phyloP scores from a whole-genome alignment of 1,140 invertebrate genomes.

The Caerostris extrusa region DNA sequence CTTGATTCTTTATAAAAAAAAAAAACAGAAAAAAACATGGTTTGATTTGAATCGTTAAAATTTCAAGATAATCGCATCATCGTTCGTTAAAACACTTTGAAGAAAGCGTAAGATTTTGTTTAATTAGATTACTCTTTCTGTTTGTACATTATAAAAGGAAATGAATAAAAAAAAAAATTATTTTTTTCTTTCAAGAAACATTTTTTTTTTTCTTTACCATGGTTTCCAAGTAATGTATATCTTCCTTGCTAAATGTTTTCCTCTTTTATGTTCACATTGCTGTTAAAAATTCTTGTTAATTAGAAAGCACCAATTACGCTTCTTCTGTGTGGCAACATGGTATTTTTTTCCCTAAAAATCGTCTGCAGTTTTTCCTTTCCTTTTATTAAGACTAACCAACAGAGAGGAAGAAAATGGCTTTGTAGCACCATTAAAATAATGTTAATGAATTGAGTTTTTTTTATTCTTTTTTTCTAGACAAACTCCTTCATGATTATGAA shows the following conservation, averaged over 20 bases:
- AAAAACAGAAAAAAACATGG: background rate
- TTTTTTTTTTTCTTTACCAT: constrained; percentile 13
- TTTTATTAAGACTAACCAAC: constrained; percentile 39
- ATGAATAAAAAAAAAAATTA: background rate
- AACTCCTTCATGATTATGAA: constrained; percentile 52
- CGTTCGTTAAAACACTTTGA: constrained; percentile 13
- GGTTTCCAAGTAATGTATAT: constrained; percentile 54
- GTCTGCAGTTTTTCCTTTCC: constrained; percentile 20
- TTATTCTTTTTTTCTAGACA: background rate
- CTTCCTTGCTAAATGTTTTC: constrained; percentile 56
- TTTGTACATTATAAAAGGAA: background rate
- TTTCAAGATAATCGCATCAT: constrained; percentile 50
- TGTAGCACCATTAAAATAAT: constrained; percentile 63
- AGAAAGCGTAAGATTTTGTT: constrained; percentile 40
- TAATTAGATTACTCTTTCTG: constrained; percentile 55
- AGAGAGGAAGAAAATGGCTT: constrained; percentile 19
- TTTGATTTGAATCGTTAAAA: constrained; percentile 57
- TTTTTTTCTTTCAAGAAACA: background rate
- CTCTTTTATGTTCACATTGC: constrained; percentile 8
- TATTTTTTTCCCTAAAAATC: constrained; percentile 28
- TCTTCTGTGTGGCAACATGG: constrained; percentile 55
- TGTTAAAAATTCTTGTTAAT: constrained; percentile 66
- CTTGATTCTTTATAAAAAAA: background rate
- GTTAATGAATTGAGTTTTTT: constrained; percentile 62
- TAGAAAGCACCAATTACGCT: constrained; percentile 65